phyloP scores from a whole-genome alignment of 2,113 vertebrate genomes.

The Silurus asotus region DNA sequence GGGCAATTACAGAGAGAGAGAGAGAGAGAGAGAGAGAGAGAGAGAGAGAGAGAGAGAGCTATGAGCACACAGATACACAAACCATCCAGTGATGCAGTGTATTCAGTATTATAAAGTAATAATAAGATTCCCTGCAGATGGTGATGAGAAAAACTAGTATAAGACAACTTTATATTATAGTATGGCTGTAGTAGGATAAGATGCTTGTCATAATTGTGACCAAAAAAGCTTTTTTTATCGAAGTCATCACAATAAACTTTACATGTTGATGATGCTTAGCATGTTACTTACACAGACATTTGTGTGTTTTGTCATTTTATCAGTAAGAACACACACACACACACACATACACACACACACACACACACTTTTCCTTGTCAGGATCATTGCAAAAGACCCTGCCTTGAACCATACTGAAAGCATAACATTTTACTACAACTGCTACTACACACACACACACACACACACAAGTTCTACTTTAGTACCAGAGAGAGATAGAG shows the following conservation, averaged over 20 bases:
- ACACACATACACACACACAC: background rate
- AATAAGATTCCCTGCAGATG: background rate
- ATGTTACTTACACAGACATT: background rate
- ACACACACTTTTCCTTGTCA: background rate
- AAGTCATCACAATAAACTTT: background rate
- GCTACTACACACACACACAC: background rate
- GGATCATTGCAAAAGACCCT: background rate
- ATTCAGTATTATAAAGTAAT: constrained; percentile 2
- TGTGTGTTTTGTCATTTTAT: too few relatives aligned
- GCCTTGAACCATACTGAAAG: background rate
- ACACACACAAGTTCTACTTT: background rate
- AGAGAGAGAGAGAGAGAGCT: background rate
- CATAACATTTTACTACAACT: constrained; percentile 19
- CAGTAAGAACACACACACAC: background rate
- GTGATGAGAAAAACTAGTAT: background rate
- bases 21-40: background rate
- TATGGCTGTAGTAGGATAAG: background rate
- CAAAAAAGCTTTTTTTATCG: background rate
- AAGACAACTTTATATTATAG: background rate
- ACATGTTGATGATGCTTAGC: background rate
- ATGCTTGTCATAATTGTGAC: background rate
- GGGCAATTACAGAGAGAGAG: constrained; percentile 12
- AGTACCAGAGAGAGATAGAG: constrained; percentile 10
- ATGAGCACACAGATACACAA: background rate
- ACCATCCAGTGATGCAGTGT: constrained; percentile 2